Base-by-base conservation (phyloP, 1,140 invertebrate species). In the Chelonus insularis region DNA sequence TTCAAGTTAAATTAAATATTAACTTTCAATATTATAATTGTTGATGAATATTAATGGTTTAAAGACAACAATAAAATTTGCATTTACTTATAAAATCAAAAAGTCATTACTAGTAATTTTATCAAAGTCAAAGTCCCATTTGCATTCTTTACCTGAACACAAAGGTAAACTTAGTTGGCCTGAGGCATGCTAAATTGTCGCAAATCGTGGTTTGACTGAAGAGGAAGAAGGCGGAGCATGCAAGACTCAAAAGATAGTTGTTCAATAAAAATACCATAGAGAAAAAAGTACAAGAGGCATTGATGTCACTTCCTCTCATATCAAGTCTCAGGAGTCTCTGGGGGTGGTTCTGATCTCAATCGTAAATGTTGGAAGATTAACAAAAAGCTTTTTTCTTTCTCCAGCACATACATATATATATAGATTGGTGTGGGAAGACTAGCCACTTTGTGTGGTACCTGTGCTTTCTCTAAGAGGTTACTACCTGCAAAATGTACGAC, bases 351-450 rank as follows among this genome's bases (percentile, higher is more conserved):
- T 55, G 63, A 66, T 65, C 65, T 37, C 61, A 63, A 71, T 72
- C 57, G 18, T 50, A 37, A 39, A 54, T 36, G 48, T 29, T 12
- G 18, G 20, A 39, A 32, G 11, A 9, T 2, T 7, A 52, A 45
- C 43, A 54, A 23, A 41, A 12, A 57, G 29, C n/a, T 37, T 25
- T 39, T 39, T 47, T n/a, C n/a, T 25, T 55, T 20, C 52, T 23
- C 29, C 14, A 7, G 4, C 18, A 11, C 48, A 20, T 39, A 25
- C 12, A 11, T 52, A n/a, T 52, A 16, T 52, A 16, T 48, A 68
- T n/a, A n/a, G n/a, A n/a, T n/a, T n/a, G n/a, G 71, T 70, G 71
- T 71, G 68, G 71, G 70, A 68, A 71, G 58, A 43, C 54, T 63
- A 64, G 58, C 63, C 61, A 70, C 57, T 67, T 66, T 72, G 65